phyloP scores from a whole-genome alignment of 2,888 invertebrate genomes.

The Caenorhabditis sp. region DNA sequence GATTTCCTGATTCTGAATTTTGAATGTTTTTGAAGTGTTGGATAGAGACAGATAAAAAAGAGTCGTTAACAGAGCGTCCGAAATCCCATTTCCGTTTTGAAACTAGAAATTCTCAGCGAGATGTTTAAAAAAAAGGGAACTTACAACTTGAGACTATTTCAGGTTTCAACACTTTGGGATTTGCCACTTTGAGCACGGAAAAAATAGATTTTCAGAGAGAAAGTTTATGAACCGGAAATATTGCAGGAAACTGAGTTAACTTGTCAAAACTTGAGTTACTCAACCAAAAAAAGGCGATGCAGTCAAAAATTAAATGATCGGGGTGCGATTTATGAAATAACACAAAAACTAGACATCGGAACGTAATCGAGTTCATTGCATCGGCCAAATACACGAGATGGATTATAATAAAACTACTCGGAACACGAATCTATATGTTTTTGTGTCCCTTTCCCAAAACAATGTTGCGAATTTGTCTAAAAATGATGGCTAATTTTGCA shows the following conservation, averaged over 20 bases:
- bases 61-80: conserved; percentile 45
- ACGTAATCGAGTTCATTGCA: conserved; percentile 15
- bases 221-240: no score
- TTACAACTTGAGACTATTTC: no score
- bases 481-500: conserved; percentile 29
- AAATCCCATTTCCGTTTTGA: conserved; percentile 18
- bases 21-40: conserved; percentile 36
- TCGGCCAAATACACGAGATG: conserved; percentile 1
- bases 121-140: no score
- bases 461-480: conserved; percentile 19
- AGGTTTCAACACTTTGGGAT: no score
- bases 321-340: conserved; percentile 30
- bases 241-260: neutral
- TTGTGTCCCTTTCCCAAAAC: conserved; percentile 20
- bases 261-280: neutral
- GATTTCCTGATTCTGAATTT: conserved; percentile 13
- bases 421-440: neutral
- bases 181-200: no score
- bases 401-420: conserved; percentile 17
- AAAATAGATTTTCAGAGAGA: no score
- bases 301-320: conserved; percentile 24
- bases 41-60: conserved; percentile 14
- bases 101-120: neutral
- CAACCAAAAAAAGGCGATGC: neutral
- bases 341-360: conserved; percentile 21